These are phyloP conservation scores for Tringa solitaria DNA, from an alignment of 2,113 vertebrate species.

Conservation along the genomic window DNA sequence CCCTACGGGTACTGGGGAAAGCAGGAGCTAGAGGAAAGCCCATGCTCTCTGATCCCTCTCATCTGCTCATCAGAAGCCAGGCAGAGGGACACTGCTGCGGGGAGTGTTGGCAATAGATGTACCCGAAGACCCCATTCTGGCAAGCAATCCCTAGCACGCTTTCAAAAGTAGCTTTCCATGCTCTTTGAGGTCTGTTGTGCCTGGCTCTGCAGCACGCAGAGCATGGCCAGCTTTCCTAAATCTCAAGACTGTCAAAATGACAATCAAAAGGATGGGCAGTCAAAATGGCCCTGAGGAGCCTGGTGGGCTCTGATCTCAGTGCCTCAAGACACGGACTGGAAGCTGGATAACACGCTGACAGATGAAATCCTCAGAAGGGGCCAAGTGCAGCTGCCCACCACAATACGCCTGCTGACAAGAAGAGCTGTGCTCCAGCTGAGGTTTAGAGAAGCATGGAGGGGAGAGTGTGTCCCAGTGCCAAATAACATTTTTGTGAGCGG, in stretches of 20 bases:
- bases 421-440: not conserved
- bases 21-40: not conserved
- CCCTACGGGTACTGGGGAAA: not conserved
- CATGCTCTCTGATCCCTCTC: not conserved
- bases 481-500: not conserved
- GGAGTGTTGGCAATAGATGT: not conserved
- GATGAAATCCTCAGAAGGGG: not conserved
- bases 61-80: not conserved
- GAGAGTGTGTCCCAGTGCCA: not conserved
- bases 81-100: not conserved
- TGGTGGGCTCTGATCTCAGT: fast-evolving
- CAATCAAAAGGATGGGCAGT: not conserved
- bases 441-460: not conserved
- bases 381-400: not conserved
- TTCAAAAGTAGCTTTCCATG: not conserved
- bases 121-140: not conserved
- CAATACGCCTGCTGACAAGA: fast-evolving
- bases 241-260: not conserved
- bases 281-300: not conserved
- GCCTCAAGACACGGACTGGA: not conserved
- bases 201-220: not conserved
- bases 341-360: not conserved
- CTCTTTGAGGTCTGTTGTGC: not conserved
- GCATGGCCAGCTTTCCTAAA: not conserved
- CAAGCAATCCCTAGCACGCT: not conserved